Percentiles rank a stretch among this genome's conserved stretches.
phyloP scores from a whole-genome alignment of 2,888 invertebrate species.

The Nasonovia ribisnigri region DNA sequence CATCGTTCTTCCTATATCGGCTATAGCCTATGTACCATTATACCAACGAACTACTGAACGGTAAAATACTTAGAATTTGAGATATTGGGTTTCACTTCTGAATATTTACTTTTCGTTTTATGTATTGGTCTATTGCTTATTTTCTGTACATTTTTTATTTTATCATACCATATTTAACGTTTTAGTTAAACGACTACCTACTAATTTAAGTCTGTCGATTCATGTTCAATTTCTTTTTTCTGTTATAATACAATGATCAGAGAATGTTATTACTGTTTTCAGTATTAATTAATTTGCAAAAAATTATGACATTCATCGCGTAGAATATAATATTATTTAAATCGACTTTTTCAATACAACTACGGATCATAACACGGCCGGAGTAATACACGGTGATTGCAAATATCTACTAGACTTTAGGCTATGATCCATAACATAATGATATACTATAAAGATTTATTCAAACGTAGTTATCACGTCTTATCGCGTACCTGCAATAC shows the following conservation, averaged over 20 bases:
- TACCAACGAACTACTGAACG: not conserved
- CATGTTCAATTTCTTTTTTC: not conserved
- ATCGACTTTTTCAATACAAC: not conserved
- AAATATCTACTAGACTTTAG: not conserved
- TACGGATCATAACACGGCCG: not conserved
- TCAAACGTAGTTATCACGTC: not conserved
- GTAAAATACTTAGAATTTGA: not conserved
- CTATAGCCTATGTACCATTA: not conserved
- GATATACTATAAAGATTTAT: not conserved
- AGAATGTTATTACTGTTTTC: not conserved
- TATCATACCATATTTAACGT: not conserved
- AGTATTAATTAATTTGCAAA: not conserved
- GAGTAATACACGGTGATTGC: not conserved
- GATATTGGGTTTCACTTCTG: slow-evolving; percentile 32
- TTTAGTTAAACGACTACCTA: not conserved
- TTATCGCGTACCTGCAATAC: not conserved
- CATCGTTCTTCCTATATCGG: not conserved
- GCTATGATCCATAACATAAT: not conserved
- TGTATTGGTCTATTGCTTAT: not conserved
- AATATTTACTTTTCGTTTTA: not conserved
- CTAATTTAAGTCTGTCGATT: not conserved
- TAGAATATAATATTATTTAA: not conserved
- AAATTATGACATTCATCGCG: not conserved
- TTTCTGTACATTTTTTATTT: not conserved
- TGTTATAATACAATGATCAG: not conserved